These are phyloP conservation scores for Brassicogethes aeneus DNA, from an alignment of 2,888 invertebrate species.

Conservation along the genomic window DNA sequence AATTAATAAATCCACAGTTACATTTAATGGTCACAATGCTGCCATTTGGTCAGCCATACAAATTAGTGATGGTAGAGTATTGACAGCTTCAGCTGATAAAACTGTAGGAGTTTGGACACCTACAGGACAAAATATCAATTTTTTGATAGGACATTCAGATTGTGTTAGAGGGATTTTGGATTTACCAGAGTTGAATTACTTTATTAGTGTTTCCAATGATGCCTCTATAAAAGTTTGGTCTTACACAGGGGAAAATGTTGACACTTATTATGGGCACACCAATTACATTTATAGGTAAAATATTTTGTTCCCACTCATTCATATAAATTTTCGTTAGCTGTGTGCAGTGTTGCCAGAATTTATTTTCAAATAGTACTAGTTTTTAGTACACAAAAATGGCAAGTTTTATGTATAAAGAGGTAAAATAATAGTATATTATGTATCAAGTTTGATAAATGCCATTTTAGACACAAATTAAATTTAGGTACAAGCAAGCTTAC, in stretches of 20 bases:
- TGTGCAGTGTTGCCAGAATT: too few species aligned
- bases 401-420: too few species aligned
- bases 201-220: slow-evolving; percentile 91
- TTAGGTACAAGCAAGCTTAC: too few species aligned
- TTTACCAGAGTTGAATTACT: slow-evolving; percentile 55
- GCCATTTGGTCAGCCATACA: slow-evolving; percentile 79
- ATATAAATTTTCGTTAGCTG: not conserved
- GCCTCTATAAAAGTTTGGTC: slow-evolving; percentile 81
- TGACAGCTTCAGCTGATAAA: slow-evolving; percentile 92
- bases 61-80: slow-evolving; percentile 47
- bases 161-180: slow-evolving; percentile 78
- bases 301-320: not conserved
- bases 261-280: slow-evolving; percentile 71
- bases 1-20: slow-evolving; percentile 42
- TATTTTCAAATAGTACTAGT: too few species aligned
- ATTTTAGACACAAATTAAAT: too few species aligned
- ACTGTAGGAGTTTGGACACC: slow-evolving; percentile 75
- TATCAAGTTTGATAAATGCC: too few species aligned
- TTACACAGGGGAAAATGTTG: slow-evolving; percentile 65
- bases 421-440: too few species aligned
- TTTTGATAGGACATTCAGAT: slow-evolving; percentile 72
- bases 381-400: too few species aligned
- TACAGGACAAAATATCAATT: slow-evolving; percentile 46
- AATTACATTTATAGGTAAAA: slow-evolving; percentile 77
- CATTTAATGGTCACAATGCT: slow-evolving; percentile 63